phyloP scores from a whole-genome alignment of 1,140 invertebrate genomes.

The Drosophila equinoxialis region DNA sequence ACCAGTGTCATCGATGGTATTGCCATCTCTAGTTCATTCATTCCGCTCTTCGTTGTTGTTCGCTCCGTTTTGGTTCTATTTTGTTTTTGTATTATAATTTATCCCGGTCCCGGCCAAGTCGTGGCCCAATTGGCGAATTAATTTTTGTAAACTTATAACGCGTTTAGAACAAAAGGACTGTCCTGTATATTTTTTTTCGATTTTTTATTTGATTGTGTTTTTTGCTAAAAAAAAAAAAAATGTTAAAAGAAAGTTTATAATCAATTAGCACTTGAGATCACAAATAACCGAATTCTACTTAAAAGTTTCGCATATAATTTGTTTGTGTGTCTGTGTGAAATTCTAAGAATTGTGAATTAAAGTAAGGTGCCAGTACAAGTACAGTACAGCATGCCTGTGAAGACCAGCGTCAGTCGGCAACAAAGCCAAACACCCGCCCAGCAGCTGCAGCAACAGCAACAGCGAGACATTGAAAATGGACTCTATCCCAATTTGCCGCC shows the following conservation, averaged over 20 bases:
- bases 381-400: constrained; percentile 55
- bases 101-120: not conserved
- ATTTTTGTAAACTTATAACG: constrained; percentile 31
- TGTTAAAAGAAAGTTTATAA: constrained; percentile 41
- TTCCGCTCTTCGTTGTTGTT: not conserved
- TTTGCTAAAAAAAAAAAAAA: not conserved
- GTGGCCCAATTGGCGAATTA: not conserved
- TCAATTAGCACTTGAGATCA: constrained; percentile 56
- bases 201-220: not conserved
- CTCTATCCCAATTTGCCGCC: constrained; percentile 71
- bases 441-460: constrained; percentile 66
- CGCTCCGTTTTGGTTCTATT: not conserved
- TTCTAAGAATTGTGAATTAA: constrained; percentile 1
- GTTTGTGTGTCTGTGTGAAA: not conserved
- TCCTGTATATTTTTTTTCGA: too few species aligned
- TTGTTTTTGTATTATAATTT: constrained; percentile 11
- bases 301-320: constrained; percentile 3
- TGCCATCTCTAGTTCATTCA: not conserved
- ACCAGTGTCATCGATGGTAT: too few species aligned
- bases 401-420: constrained; percentile 60
- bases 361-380: not conserved
- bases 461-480: constrained; percentile 73
- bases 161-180: too few species aligned
- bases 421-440: constrained; percentile 72
- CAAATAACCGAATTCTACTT: not conserved